phyloP scores from a whole-genome alignment of 2,113 vertebrate species.

The Romanogobio albipinnatus region DNA sequence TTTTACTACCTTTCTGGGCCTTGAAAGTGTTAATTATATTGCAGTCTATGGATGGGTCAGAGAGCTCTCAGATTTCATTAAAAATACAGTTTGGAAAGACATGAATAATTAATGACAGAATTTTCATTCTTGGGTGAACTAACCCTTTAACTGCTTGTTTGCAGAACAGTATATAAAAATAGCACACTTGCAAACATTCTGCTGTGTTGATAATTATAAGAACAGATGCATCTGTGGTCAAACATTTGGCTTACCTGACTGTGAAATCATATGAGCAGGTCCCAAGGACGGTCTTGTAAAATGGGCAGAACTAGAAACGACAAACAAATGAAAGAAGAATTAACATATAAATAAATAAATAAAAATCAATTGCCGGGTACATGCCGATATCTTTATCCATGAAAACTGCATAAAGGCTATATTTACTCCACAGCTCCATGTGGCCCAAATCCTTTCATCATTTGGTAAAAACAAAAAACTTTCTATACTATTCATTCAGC shows the following conservation, averaged over 20 bases:
- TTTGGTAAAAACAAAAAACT: neutral
- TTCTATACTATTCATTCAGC: too few species aligned
- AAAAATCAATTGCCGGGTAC: neutral
- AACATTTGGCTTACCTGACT: slow-evolving; percentile 82
- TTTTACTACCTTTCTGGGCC: too few species aligned
- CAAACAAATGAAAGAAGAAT: slow-evolving; percentile 47
- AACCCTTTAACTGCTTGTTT: too few species aligned
- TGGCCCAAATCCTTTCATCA: neutral
- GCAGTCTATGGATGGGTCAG: too few species aligned
- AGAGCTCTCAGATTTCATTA: too few species aligned
- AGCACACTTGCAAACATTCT: neutral
- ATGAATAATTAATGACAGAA: too few species aligned
- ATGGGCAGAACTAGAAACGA: slow-evolving; percentile 90
- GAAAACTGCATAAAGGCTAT: neutral
- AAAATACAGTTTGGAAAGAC: too few species aligned
- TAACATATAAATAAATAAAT: slow-evolving; percentile 16
- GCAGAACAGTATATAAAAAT: neutral
- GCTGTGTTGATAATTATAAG: neutral
- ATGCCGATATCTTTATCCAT: neutral
- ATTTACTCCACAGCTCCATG: neutral
- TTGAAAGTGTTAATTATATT: too few species aligned
- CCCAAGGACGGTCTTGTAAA: slow-evolving; percentile 81
- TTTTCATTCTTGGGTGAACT: too few species aligned
- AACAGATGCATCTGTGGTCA: neutral
- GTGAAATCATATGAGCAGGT: slow-evolving; percentile 98